Base-by-base conservation (phyloP, 1,140 invertebrate genomes). In the Drosophila nannoptera region DNA sequence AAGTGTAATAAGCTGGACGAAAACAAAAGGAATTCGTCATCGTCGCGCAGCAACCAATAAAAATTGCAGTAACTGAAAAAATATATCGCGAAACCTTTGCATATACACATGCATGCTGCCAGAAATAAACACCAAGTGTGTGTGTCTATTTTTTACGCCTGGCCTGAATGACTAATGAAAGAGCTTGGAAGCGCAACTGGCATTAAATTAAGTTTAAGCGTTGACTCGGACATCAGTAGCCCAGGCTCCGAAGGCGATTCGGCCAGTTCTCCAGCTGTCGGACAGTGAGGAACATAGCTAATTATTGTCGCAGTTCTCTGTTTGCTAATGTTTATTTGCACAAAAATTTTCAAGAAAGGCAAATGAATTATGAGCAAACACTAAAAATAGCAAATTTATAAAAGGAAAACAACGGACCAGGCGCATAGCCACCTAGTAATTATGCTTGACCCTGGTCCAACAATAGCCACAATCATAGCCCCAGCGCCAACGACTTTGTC, bases 401-500 rank as follows among this genome's bases (percentile, higher is more conserved):
- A 66, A 12, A 43, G 40, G 54, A 63, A 31, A 14, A 35, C 56
- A 45, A 42, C 64, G 55, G 60, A 46, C 64, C 62, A 45, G 63
- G 46, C 76, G 36, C 12, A 16, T 49, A 54, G 42, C 53, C 56
- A 74, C 56, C 75, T 61, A 77, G 81, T 77, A 84, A 84, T 81
- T 84, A 84, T 84, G 81, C 81, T 86, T 84, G 81, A 86, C 81
- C 81, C 81, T 84, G 81, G 81, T 77, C 73, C 73, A 77, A 84
- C 78, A 83, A 83, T 76, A 83, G 75, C 52, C 71, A 54, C 36
- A 68, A 43, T 35, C 71, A 33, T 36, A 59, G 59, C 32, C 38
- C 53, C 60, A 78, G 49, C 70, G 54, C 53, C 69, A 46, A 53
- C 65, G 54, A 69, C 59, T 71, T 73, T 62, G 60, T 62, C 49